Conservation (phyloP, 2,888 invertebrate genomes). For the Hermodice carunculata region DNA sequence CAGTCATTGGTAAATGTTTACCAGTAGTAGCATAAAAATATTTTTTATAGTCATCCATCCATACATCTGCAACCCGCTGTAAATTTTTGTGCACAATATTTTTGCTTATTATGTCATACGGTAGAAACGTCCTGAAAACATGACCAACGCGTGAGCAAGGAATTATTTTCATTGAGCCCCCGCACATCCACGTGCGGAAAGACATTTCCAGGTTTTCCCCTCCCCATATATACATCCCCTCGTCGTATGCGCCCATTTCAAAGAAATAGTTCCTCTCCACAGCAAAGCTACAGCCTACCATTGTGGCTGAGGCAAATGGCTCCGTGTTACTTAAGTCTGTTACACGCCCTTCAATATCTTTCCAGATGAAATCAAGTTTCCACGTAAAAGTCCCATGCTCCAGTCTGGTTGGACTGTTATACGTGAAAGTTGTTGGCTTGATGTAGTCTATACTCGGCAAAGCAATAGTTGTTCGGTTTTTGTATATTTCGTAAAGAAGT, state of each 20-base stretch:
- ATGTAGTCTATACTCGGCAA: constrained; percentile 8
- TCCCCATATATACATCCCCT: constrained; percentile 37
- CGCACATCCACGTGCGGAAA: constrained; percentile 94
- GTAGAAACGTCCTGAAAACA: constrained; percentile 94
- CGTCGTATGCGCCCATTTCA: constrained; percentile 33
- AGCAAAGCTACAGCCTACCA: constrained; percentile 35
- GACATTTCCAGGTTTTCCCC: constrained; percentile 40
- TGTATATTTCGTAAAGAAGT: constrained; percentile 5
- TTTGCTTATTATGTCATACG: constrained; percentile 91
- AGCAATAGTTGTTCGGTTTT: constrained; percentile 8
- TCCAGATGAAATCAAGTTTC: constrained; percentile 17
- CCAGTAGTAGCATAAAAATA: constrained; percentile 99
- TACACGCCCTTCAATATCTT: no score
- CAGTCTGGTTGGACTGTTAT: not conserved
- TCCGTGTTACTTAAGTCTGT: no score
- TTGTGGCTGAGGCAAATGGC: constrained; percentile 12
- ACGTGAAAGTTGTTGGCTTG: constrained; percentile 1
- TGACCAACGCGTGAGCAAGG: constrained; percentile 98
- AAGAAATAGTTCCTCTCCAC: constrained; percentile 29
- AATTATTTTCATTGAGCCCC: constrained; percentile 93
- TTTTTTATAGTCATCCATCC: constrained; percentile 75
- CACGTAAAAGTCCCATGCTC: constrained; percentile 2
- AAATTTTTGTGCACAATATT: constrained; percentile 85
- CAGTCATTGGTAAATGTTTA: no score
- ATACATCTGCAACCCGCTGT: constrained; percentile 91